These are phyloP conservation scores for Gymnarchus niloticus DNA, from an alignment of 2,113 vertebrate species.

Conservation along the genomic window DNA sequence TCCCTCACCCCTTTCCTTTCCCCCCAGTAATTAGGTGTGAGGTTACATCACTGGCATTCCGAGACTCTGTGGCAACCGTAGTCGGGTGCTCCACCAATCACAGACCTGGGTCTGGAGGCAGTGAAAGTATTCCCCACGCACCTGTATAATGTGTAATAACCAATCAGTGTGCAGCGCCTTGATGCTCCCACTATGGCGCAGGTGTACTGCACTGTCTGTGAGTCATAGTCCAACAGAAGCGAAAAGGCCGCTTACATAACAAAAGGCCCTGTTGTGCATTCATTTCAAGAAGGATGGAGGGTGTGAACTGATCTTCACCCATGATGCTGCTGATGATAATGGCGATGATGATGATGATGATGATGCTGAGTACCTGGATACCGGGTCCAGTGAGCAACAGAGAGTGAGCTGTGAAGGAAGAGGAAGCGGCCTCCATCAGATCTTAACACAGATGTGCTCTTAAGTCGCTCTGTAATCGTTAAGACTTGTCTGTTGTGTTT, in stretches of 20 bases:
- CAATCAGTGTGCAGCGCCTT: background rate
- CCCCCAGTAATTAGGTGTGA: conserved; percentile 15
- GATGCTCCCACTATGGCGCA: background rate
- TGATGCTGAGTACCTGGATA: background rate
- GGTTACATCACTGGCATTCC: background rate
- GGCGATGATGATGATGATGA: background rate
- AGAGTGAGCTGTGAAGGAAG: background rate
- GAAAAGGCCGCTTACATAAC: background rate
- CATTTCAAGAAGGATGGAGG: background rate
- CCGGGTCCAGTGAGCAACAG: conserved; percentile 8
- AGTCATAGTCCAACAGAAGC: background rate
- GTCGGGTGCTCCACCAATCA: background rate
- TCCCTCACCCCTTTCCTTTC: conserved; percentile 15
- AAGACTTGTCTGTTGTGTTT: conserved; percentile 12
- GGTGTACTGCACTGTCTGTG: background rate
- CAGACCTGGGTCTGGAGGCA: background rate
- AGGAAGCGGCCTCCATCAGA: background rate
- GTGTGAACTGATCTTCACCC: background rate
- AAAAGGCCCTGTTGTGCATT: background rate
- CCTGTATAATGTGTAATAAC: background rate
- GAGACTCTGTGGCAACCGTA: background rate
- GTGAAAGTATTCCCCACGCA: background rate
- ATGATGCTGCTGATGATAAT: background rate
- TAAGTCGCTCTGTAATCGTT: background rate
- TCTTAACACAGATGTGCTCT: background rate